Base-by-base conservation (phyloP, 2,797 vertebrate genomes). In the Pseudomugil tenellus region DNA sequence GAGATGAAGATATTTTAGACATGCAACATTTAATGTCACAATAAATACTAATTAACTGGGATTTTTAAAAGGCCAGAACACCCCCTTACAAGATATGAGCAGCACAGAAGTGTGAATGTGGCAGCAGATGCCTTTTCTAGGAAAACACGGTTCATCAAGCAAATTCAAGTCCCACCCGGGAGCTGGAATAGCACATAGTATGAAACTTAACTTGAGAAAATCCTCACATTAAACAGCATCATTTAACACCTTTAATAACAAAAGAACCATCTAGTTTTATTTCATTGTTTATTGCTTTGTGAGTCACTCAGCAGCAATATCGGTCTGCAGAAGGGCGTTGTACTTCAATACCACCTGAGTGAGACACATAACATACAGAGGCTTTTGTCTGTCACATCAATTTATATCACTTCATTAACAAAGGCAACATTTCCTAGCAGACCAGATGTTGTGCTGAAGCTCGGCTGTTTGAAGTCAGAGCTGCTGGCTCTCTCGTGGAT, bases 381-480 rank as follows among this genome's bases (percentile, higher is more conserved):
- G 79, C 87, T 84, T 91, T 91, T 84, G 87, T 89, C 85, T 90
- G 90, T 67, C 88, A 91, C 84, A 84, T 90, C 88, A 87, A 89
- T 89, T 92, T 77, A 76, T 76, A 86, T 88, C 86, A 84, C 63
- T 79, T 87, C 72, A 89, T 90, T 90, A 91, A 90, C 89, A 90
- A 87, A 86, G 91, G 86, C 86, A 90, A 84, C 74, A 79, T 83
- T 89, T 90, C 83, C 84, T 89, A 62, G 0, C 66, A 41, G 86
- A 70, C 68, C 92, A 92, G 91, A 81, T 91, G 91, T 84, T 86
- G 84, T 56, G 65, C 70, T 73, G 71, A 55, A 79, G 86, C 65
- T 46, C 1, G 54, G 61, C 39, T 85, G 86, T 93, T 92, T 91
- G 89, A 93, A 90, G 88, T 92, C 82, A 66, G 67, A 66, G 70